phyloP scores from a whole-genome alignment of 2,888 invertebrate genomes.

The Odontocerum albicorne region DNA sequence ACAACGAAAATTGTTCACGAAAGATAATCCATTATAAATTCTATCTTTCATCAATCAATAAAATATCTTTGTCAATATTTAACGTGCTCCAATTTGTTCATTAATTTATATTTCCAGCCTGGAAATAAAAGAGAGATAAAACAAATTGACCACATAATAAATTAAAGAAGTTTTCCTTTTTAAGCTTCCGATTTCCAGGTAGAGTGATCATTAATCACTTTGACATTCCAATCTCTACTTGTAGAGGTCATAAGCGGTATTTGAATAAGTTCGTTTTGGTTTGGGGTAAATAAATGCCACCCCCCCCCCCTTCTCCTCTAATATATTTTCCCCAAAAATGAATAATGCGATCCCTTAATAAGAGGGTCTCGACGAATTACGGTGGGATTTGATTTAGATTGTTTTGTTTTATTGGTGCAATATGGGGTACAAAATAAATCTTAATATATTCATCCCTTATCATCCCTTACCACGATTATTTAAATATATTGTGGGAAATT shows the following conservation, averaged over 20 bases:
- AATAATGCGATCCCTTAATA: neutral
- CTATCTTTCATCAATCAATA: no score
- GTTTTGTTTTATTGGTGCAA: neutral
- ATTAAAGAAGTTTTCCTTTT: conserved; percentile 28
- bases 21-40: no score
- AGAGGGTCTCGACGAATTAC: neutral
- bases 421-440: no score
- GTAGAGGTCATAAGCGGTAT: conserved; percentile 19
- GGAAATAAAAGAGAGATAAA: conserved; percentile 13
- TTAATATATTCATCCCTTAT: no score
- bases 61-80: no score
- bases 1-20: no score
- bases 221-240: conserved; percentile 23
- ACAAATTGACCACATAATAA: conserved; percentile 21
- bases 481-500: no score
- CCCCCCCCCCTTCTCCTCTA: no score
- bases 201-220: conserved; percentile 22
- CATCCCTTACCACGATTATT: no score
- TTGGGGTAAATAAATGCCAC: conserved; percentile 9
- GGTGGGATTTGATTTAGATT: neutral
- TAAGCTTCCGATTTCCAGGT: conserved; percentile 16
- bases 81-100: no score
- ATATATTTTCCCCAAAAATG: no score
- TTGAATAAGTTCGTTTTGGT: conserved; percentile 22
- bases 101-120: no score